Base-by-base conservation (phyloP, 2,888 invertebrate species). In the Endotricha flammealis region DNA sequence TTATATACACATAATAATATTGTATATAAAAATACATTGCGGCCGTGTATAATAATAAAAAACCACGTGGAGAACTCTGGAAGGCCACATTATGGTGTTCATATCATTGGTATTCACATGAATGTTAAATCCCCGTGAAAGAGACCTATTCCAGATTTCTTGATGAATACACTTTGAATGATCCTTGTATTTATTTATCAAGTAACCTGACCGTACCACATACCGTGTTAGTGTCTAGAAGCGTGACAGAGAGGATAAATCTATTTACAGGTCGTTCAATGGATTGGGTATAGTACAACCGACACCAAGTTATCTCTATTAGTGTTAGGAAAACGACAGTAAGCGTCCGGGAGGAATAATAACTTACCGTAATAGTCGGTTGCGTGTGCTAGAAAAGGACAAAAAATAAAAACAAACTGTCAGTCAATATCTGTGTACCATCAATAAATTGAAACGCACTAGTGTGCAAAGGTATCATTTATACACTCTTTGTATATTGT, bases 311-410 rank as follows among this genome's bases (percentile, higher is more conserved):
- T 79, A 78, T 8, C 60, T 63, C 32, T 62, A 50, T 48, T 51
- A 50, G 63, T 64, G 75, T 74, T 74, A 75, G 60, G 57, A 58
- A 53, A 55, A 51, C 57, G 67, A 58, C 58, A 66, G 46, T 52
- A 74, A 77, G 76, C 76, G 53, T 59, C 68, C 88, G 88, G 90
- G 88, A 89, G 90, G 89, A 91, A 91, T 89, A 90, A 90, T 90
- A 91, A 96, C 97, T 97, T 95, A 98, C 97, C 97, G 95, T 97
- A 97, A 90, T 97, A 97, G 90, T 97, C 97, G 91, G 97, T 95
- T 83, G 96, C 95, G 92, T 96, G 96, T 90, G 96, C 97, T 95
- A 79, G 65, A 82, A 73, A 59, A 55, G 76, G 76, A 80, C 77
- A 85, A 77, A 83, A 73, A 80, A 78, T 72, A 66, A 74, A 76